These are phyloP conservation scores for Teleogryllus oceanicus DNA, from an alignment of 2,888 invertebrate genomes.

Conservation along the genomic window DNA sequence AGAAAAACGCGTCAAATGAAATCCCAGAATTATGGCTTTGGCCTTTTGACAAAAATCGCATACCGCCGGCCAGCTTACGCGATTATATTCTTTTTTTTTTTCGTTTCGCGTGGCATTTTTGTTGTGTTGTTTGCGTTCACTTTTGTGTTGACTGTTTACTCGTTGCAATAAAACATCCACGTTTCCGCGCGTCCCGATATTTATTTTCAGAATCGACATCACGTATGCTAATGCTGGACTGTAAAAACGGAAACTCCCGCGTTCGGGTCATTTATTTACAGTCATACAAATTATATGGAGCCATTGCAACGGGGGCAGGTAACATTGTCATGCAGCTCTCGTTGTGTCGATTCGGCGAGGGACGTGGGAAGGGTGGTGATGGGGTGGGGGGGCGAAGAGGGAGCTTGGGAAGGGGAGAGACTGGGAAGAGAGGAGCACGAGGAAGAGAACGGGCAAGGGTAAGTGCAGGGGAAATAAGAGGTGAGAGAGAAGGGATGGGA, in stretches of 20 bases:
- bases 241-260: slow-evolving; percentile 1
- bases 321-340: slow-evolving; percentile 11
- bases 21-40: slow-evolving; percentile 9
- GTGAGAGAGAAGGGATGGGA: too few species aligned
- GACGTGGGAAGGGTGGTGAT: not conserved
- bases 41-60: slow-evolving; percentile 18
- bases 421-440: too few species aligned
- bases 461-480: too few species aligned
- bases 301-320: slow-evolving; percentile 9
- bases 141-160: slow-evolving; percentile 4
- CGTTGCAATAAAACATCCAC: slow-evolving; percentile 11
- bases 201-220: slow-evolving; percentile 18
- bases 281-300: slow-evolving; percentile 18
- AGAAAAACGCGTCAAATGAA: slow-evolving; percentile 10
- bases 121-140: slow-evolving; percentile 1
- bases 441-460: too few species aligned
- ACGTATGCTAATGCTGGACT: slow-evolving; percentile 18
- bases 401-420: not conserved
- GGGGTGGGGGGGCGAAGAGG: not conserved
- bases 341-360: not conserved
- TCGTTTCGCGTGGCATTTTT: not conserved
- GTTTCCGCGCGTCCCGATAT: slow-evolving; percentile 18
- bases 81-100: slow-evolving; percentile 5
- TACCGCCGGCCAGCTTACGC: not conserved
- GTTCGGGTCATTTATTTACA: slow-evolving; percentile 1